These are phyloP conservation scores for Centropyge bicolor DNA, from an alignment of 2,797 vertebrate genomes.

Conservation along the genomic window DNA sequence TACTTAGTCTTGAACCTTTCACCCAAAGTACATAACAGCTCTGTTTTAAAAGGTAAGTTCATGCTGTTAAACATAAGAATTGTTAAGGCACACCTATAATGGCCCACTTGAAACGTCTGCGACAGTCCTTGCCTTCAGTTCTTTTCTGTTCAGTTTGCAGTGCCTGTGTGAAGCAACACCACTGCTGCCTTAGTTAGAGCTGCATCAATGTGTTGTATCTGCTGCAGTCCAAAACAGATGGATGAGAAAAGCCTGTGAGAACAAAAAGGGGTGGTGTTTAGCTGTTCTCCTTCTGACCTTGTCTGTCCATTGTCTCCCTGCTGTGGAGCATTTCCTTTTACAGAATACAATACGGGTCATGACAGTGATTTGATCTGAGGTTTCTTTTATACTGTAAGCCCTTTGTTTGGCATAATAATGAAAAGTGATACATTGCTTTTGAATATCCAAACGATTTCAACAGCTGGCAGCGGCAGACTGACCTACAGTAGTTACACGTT, in stretches of 20 bases:
- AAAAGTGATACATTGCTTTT: background rate
- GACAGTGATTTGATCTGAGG: constrained; percentile 1
- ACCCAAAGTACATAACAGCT: background rate
- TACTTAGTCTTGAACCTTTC: background rate
- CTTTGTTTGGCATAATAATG: constrained; percentile 3
- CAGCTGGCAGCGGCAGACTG: background rate
- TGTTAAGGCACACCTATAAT: background rate
- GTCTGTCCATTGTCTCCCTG: constrained; percentile 40
- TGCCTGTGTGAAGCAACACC: background rate
- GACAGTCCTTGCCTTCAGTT: background rate
- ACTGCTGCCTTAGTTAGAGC: background rate
- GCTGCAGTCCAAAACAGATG: constrained; percentile 4
- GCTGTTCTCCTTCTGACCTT: constrained; percentile 45
- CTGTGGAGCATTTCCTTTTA: constrained; percentile 36
- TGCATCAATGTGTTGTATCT: constrained; percentile 6
- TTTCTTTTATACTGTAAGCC: background rate
- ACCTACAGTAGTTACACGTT: background rate
- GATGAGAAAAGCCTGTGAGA: constrained; percentile 17
- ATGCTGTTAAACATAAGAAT: background rate
- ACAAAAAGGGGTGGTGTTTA: constrained; percentile 17
- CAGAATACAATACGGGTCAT: constrained; percentile 14
- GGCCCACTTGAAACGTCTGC: background rate
- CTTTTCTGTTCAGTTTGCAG: background rate
- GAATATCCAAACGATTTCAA: constrained; percentile 1
- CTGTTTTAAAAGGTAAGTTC: background rate